phyloP scores from a whole-genome alignment of 2,888 invertebrate species.

The Plagodis pulveraria region DNA sequence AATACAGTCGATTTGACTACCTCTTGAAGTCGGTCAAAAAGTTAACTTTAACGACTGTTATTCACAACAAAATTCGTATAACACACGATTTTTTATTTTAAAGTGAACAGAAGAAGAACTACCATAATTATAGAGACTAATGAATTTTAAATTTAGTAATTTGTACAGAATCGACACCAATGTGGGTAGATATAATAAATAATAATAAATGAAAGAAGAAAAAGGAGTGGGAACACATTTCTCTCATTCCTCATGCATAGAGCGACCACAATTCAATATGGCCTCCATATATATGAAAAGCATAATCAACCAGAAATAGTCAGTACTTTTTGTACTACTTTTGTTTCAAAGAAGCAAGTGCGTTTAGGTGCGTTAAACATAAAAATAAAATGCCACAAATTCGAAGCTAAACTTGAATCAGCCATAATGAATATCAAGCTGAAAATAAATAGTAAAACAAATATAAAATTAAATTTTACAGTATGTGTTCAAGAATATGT shows the following conservation, averaged over 20 bases:
- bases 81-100: no score
- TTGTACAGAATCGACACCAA: constrained; percentile 30
- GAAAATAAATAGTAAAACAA: no score
- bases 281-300: neutral
- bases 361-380: neutral
- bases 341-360: neutral
- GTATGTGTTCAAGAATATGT: no score
- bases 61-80: no score
- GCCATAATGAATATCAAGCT: no score
- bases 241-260: constrained; percentile 1
- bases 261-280: neutral
- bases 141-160: no score
- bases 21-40: no score
- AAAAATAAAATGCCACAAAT: constrained; percentile 1
- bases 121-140: no score
- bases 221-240: constrained; percentile 44
- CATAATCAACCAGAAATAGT: neutral
- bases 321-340: neutral
- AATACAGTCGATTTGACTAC: no score
- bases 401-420: neutral
- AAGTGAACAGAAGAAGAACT: no score
- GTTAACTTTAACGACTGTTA: no score
- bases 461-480: no score
- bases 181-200: constrained; percentile 44
- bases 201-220: constrained; percentile 49